These are phyloP conservation scores for Drosophila macrospina DNA, from an alignment of 2,888 invertebrate genomes.

Conservation along the genomic window DNA sequence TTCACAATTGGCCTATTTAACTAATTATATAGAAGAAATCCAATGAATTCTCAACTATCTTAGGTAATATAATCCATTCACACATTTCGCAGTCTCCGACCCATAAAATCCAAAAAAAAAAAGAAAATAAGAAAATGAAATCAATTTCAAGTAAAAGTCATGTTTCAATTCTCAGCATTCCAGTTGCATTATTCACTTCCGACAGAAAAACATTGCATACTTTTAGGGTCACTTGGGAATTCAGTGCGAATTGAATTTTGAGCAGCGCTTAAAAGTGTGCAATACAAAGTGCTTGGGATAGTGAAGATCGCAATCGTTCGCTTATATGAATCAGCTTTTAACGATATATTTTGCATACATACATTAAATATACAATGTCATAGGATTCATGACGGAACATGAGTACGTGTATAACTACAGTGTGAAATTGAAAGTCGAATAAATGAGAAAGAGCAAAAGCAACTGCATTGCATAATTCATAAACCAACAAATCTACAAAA, in stretches of 20 bases:
- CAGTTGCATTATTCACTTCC: neutral
- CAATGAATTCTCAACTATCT: conserved; percentile 26
- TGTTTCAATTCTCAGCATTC: neutral
- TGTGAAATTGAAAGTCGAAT: neutral
- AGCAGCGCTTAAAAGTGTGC: neutral
- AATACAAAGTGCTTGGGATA: neutral
- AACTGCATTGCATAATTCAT: conserved; percentile 4
- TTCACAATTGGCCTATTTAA: conserved; percentile 54
- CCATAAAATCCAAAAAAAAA: conserved; percentile 10
- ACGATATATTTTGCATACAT: neutral
- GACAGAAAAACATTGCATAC: neutral
- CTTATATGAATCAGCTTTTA: neutral
- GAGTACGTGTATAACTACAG: conserved; percentile 9
- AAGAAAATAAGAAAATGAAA: neutral
- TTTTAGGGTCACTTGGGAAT: neutral
- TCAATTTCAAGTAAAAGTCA: neutral
- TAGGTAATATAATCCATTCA: conserved; percentile 25
- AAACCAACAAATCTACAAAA: neutral
- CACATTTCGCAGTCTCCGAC: conserved; percentile 26
- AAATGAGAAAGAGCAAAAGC: conserved; percentile 6
- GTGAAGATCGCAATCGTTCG: neutral
- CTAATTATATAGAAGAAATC: conserved; percentile 10
- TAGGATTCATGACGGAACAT: neutral
- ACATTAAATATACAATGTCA: neutral
- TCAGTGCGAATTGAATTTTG: neutral